Percentiles rank a stretch among this genome's conserved stretches.
Evolutionary conservation across 2,888 invertebrate species (phyloP).

Genomic region (Conomelus anceps): DNA sequence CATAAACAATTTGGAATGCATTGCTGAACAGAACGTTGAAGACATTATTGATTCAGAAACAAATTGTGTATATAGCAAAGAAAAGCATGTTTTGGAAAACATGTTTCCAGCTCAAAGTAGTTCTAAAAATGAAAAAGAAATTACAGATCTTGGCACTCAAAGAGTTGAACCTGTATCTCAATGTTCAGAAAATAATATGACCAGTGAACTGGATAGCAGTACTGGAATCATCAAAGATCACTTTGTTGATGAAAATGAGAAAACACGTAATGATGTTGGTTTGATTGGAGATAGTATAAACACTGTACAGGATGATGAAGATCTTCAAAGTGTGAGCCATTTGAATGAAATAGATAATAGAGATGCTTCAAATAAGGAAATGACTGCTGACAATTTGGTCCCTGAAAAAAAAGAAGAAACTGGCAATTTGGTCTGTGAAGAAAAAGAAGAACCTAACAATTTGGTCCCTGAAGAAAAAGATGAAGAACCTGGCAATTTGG

Average conservation of each 20-base stretch:
- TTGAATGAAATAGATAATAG: neutral
- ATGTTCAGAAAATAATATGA: neutral
- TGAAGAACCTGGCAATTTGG: too few relatives aligned
- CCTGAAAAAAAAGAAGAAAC: neutral
- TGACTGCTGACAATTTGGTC: too few relatives aligned
- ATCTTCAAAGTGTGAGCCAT: slow-evolving; percentile 27
- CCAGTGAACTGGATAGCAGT: neutral
- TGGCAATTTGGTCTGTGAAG: too few relatives aligned
- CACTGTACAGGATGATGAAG: slow-evolving; percentile 12
- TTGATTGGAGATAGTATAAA: slow-evolving; percentile 1
- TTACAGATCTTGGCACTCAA: neutral
- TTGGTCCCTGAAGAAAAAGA: too few relatives aligned
- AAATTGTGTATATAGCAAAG: neutral
- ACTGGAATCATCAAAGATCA: neutral
- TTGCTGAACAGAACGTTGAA: neutral
- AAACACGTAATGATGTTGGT: slow-evolving; percentile 36
- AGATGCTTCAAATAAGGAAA: neutral
- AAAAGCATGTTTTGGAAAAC: neutral
- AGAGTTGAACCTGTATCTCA: neutral
- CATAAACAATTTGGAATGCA: neutral
- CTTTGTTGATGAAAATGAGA: slow-evolving; percentile 25
- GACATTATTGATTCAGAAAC: neutral
- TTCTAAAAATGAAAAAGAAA: neutral
- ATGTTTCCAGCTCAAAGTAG: neutral
- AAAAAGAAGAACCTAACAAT: neutral